Conservation (phyloP, 2,113 vertebrate species). For the Anhinga rufa region DNA sequence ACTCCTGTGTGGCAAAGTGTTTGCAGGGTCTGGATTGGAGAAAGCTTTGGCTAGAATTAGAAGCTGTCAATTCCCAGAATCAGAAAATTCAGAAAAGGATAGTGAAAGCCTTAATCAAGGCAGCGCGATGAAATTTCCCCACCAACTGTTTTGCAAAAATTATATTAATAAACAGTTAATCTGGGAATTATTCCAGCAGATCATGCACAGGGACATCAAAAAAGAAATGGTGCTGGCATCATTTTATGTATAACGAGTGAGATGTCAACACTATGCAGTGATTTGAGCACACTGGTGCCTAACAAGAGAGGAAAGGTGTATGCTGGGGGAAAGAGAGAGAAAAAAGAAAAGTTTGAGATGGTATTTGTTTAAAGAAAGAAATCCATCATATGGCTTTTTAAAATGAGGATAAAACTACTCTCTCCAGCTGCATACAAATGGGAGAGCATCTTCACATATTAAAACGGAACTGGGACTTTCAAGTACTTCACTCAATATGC, state of each 20-base stretch:
- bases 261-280: not conserved
- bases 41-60: not conserved
- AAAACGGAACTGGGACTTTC: slow-evolving; percentile 55
- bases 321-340: not conserved
- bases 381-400: slow-evolving; percentile 2
- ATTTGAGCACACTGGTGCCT: not conserved
- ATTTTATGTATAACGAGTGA: not conserved
- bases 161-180: slow-evolving; percentile 1
- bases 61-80: not conserved
- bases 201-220: not conserved
- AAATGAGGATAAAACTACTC: slow-evolving; percentile 30
- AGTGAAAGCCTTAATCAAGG: not conserved
- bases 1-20: not conserved
- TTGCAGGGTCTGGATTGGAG: not conserved
- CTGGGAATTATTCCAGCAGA: not conserved
- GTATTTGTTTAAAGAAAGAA: slow-evolving; percentile 43
- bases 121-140: not conserved
- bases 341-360: not conserved
- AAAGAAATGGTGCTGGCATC: not conserved
- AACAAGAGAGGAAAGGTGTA: not conserved
- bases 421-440: slow-evolving; percentile 51
- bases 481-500: slow-evolving; percentile 46
- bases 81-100: not conserved
- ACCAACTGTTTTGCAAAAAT: not conserved
- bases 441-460: slow-evolving; percentile 32